Conservation (phyloP, 1,140 invertebrate species). For the Lordiphosa collinella region DNA sequence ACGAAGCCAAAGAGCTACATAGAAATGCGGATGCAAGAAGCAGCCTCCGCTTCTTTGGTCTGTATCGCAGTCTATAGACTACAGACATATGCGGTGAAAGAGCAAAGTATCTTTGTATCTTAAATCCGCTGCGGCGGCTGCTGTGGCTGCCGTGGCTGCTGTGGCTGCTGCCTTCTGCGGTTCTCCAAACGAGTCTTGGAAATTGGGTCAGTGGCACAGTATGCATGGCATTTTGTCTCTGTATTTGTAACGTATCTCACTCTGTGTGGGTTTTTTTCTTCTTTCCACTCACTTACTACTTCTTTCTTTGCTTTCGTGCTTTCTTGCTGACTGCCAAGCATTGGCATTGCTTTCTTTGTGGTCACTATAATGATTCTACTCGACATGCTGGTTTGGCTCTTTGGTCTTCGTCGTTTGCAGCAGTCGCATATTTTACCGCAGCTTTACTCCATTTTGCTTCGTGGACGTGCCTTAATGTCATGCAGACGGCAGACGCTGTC, state of each 20-base stretch:
- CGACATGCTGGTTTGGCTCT: conserved; percentile 30
- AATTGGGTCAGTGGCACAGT: conserved; percentile 79
- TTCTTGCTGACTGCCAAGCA: conserved; percentile 31
- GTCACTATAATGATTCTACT: conserved; percentile 71
- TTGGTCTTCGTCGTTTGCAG: conserved; percentile 19
- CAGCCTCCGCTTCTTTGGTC: conserved; percentile 1
- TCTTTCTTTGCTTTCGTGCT: conserved; percentile 47
- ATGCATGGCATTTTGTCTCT: conserved; percentile 66
- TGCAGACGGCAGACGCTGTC: conserved; percentile 26
- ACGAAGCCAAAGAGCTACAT: conserved; percentile 52
- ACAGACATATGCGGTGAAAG: conserved; percentile 64
- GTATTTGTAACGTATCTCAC: conserved; percentile 31
- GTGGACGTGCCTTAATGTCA: conserved; percentile 38
- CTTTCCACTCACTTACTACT: conserved; percentile 17
- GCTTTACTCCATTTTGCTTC: conserved; percentile 54
- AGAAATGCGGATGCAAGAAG: conserved; percentile 71
- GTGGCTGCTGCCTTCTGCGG: conserved; percentile 34
- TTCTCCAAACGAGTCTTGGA: conserved; percentile 65
- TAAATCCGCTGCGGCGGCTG: conserved; percentile 60
- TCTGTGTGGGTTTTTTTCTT: conserved; percentile 34
- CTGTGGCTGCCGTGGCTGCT: conserved; percentile 9
- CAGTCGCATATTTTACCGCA: conserved; percentile 49
- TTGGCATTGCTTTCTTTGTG: conserved; percentile 66
- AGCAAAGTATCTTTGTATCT: conserved; percentile 73
- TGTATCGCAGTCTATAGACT: conserved; percentile 35